Conservation (phyloP, 2,888 invertebrate genomes). For the Morinoia aosen region DNA sequence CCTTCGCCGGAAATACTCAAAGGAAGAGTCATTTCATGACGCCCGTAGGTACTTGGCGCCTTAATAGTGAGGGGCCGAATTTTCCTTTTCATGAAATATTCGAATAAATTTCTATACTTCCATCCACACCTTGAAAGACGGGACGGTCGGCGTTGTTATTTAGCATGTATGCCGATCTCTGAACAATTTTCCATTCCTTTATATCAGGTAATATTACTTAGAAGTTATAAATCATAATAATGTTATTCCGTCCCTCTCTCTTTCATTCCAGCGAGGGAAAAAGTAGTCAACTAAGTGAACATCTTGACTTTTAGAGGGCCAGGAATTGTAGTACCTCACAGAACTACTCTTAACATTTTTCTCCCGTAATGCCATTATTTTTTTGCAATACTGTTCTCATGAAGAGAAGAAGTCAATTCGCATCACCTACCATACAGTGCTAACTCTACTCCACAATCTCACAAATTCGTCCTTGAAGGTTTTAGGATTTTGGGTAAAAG, state of each 20-base stretch:
- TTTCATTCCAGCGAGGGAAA: neutral
- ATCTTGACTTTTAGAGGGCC: too few relatives aligned
- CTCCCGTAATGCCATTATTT: neutral
- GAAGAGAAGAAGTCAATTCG: too few relatives aligned
- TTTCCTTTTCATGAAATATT: neutral
- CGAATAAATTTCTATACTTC: neutral
- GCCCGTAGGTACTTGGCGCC: neutral
- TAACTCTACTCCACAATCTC: too few relatives aligned
- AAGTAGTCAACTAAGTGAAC: neutral
- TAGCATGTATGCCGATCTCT: neutral
- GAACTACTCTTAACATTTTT: neutral
- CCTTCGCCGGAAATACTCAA: neutral
- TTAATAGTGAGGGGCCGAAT: neutral
- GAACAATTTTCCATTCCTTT: neutral
- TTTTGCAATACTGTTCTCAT: neutral
- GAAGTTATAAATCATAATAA: too few relatives aligned
- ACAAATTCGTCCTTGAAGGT: too few relatives aligned
- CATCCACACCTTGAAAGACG: neutral
- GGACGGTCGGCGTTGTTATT: neutral
- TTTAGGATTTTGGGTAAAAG: too few relatives aligned
- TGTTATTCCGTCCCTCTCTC: neutral
- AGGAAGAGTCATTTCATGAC: constrained; percentile 1
- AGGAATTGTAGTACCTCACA: too few relatives aligned
- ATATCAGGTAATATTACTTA: neutral
- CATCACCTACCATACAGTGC: too few relatives aligned